Conservation (phyloP, 2,888 invertebrate genomes). For the Clitarchus hookeri region DNA sequence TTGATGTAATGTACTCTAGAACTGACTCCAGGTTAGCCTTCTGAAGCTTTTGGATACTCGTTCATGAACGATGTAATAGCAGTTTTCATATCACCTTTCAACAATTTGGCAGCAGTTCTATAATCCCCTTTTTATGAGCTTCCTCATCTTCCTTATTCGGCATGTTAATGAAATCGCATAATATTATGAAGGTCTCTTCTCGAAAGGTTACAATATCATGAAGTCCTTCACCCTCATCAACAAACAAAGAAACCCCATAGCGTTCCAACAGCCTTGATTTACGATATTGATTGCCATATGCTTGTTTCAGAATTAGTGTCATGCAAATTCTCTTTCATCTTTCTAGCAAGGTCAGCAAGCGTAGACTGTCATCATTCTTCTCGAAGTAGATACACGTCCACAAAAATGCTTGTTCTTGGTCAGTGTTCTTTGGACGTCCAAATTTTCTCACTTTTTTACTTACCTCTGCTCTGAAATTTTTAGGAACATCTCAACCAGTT, state of each 20-base stretch:
- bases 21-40: neutral
- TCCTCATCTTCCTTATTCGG: neutral
- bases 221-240: neutral
- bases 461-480: too few relatives aligned
- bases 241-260: too few relatives aligned
- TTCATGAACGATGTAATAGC: neutral
- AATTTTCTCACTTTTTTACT: too few relatives aligned
- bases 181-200: neutral
- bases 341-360: too few relatives aligned
- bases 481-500: neutral
- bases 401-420: too few relatives aligned
- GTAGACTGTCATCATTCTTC: too few relatives aligned
- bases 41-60: neutral
- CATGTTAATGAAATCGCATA: neutral
- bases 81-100: neutral
- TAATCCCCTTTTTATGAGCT: constrained; percentile 10
- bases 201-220: neutral
- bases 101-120: constrained; percentile 4
- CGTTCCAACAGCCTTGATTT: too few relatives aligned
- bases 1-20: neutral
- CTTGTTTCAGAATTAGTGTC: too few relatives aligned
- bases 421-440: too few relatives aligned
- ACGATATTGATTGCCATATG: too few relatives aligned
- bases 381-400: too few relatives aligned
- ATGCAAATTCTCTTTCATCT: too few relatives aligned